phyloP scores from a whole-genome alignment of 2,888 invertebrate species.

The Cantharis rufa region DNA sequence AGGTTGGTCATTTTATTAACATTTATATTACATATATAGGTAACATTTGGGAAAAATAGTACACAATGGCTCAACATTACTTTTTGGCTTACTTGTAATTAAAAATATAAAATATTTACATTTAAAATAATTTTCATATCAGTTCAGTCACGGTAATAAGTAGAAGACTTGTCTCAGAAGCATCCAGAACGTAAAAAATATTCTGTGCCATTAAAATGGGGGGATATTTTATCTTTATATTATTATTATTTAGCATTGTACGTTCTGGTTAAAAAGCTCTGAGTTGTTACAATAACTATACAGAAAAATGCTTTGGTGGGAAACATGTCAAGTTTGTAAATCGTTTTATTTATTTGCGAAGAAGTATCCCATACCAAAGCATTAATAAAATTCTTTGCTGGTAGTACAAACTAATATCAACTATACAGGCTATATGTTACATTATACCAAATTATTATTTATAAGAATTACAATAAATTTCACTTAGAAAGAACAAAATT shows the following conservation, averaged over 20 bases:
- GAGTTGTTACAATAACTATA: too few species aligned
- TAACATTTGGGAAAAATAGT: not conserved
- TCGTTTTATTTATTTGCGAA: too few species aligned
- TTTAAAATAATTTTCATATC: not conserved
- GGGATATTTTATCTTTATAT: too few species aligned
- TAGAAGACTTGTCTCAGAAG: not conserved
- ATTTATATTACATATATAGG: not conserved
- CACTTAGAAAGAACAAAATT: not conserved
- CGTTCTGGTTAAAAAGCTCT: too few species aligned
- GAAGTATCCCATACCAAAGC: too few species aligned
- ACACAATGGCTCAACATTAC: not conserved
- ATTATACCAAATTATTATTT: not conserved
- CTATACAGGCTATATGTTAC: too few species aligned
- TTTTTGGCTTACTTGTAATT: not conserved
- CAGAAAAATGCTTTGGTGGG: too few species aligned
- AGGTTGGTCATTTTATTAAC: not conserved
- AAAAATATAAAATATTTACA: not conserved
- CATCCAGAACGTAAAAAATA: not conserved
- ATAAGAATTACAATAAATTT: not conserved
- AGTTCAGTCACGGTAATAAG: not conserved
- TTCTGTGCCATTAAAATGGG: not conserved
- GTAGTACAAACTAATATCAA: too few species aligned
- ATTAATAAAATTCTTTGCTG: too few species aligned
- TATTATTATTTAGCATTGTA: too few species aligned
- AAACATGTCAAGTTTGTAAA: too few species aligned